Base-by-base conservation (phyloP, 2,797 vertebrate genomes). In the Chaetophractus vellerosus region DNA sequence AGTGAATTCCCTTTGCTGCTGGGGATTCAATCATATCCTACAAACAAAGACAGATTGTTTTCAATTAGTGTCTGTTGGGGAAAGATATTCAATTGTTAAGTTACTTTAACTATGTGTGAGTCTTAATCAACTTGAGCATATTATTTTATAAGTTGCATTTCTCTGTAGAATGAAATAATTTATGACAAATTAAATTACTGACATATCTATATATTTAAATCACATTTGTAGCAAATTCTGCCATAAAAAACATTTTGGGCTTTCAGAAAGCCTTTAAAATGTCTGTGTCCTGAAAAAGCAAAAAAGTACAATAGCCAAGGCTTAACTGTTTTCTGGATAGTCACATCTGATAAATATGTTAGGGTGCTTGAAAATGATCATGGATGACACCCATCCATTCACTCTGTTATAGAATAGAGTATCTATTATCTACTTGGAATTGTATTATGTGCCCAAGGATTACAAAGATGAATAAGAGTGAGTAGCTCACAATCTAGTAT, bases 1-100 rank as follows among this genome's bases (percentile, higher is more conserved):
- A 96, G 96, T 71, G 93, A 97, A 97, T 98, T 98, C 97, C 97
- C 63, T 95, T 97, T 98, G 95, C 94, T 97, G 55, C 94, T 80
- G 95, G 95, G 94, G 95, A 94, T 97, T 98, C 90, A 95, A 95
- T 97, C 95, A 95, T 98, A 97, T 97, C 95, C 97, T 90, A 93
- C 91, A 85, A 96, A 98, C 96, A 98, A 98, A 97, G 90, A 80
- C 87, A 92, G 90, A 97, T 76, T 94, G 88, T 97, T 97, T 96
- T 92, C 88, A 97, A 95, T 82, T 96, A 69, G 84, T 96, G 96
- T 61, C 71, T 95, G 94, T 63, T 96, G 81, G 57, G 83, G 87
- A 97, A 96, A 95, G 91, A 96, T 75, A 23, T 91, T 85, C 66
- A 78, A 50, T 82, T 84, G 76, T 69, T 91, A 91, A 90, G 72